Conservation (phyloP, 2,113 vertebrate species). For the Ctenomys sociabilis region DNA sequence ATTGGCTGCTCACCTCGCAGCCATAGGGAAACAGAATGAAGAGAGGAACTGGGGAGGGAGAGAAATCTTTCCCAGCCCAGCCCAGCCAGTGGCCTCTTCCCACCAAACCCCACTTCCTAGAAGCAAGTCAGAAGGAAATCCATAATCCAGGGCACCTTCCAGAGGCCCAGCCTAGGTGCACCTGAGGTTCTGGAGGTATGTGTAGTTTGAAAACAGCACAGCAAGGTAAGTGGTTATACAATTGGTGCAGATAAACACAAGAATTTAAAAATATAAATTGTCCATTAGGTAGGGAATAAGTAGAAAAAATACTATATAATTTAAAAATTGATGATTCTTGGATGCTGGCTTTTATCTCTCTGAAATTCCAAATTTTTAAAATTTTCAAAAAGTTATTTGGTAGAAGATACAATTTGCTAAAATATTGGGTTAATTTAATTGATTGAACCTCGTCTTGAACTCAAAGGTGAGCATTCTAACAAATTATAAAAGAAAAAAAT, state of each 20-base stretch:
- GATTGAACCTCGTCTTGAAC: not conserved
- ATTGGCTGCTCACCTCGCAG: not conserved
- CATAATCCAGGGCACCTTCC: not conserved
- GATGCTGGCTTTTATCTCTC: not conserved
- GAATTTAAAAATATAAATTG: not conserved
- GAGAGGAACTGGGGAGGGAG: not conserved
- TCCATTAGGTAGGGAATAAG: not conserved
- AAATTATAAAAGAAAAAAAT: slow-evolving; percentile 19
- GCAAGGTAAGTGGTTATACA: not conserved
- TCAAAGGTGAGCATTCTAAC: not conserved
- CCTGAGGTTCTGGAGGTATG: not conserved
- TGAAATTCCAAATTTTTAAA: not conserved
- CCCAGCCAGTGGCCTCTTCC: not conserved
- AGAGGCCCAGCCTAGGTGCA: not conserved
- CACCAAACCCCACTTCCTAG: not conserved
- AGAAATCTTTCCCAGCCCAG: not conserved
- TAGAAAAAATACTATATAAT: not conserved
- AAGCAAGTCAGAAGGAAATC: not conserved
- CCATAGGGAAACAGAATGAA: not conserved
- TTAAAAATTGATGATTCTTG: not conserved
- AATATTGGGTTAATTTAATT: not conserved
- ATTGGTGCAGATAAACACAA: not conserved
- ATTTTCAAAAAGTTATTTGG: not conserved
- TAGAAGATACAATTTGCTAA: slow-evolving; percentile 2
- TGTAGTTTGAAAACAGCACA: not conserved